These are phyloP conservation scores for Drosophila quinaria DNA, from an alignment of 2,888 invertebrate species.

Conservation along the genomic window DNA sequence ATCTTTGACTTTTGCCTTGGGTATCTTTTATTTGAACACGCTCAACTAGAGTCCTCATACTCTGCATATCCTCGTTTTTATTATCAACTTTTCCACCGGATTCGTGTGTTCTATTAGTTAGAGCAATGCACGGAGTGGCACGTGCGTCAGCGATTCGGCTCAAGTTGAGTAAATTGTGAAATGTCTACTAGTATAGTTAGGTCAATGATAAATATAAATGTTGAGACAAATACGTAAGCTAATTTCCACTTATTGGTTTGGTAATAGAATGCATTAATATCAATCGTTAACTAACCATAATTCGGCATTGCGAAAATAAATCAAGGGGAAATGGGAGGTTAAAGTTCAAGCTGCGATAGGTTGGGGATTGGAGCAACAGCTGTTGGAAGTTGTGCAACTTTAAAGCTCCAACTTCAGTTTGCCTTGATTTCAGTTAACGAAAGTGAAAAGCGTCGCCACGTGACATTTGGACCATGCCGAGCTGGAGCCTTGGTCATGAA, in stretches of 20 bases:
- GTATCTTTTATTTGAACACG: not conserved
- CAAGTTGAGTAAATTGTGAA: slow-evolving; percentile 19
- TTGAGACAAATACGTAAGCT: slow-evolving; percentile 8
- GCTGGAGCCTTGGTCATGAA: slow-evolving; percentile 58
- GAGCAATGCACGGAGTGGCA: slow-evolving; percentile 49
- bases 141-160: slow-evolving; percentile 49
- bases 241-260: slow-evolving; percentile 41
- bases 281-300: slow-evolving; percentile 25
- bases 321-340: not conserved
- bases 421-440: slow-evolving; percentile 19
- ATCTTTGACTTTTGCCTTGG: not conserved
- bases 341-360: not conserved
- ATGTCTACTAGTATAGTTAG: slow-evolving; percentile 1
- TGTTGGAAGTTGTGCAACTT: slow-evolving; percentile 21
- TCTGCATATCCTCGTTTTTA: not conserved
- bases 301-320: slow-evolving; percentile 22
- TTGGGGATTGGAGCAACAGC: not conserved
- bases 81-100: not conserved
- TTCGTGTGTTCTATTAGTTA: not conserved
- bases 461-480: slow-evolving; percentile 38
- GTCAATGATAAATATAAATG: slow-evolving; percentile 3
- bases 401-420: slow-evolving; percentile 31
- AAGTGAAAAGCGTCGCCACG: slow-evolving; percentile 48
- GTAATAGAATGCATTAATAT: slow-evolving; percentile 41
- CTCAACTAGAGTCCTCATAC: too few species aligned